Conservation (phyloP, 2,888 invertebrate species). For the Emmelina monodactyla region DNA sequence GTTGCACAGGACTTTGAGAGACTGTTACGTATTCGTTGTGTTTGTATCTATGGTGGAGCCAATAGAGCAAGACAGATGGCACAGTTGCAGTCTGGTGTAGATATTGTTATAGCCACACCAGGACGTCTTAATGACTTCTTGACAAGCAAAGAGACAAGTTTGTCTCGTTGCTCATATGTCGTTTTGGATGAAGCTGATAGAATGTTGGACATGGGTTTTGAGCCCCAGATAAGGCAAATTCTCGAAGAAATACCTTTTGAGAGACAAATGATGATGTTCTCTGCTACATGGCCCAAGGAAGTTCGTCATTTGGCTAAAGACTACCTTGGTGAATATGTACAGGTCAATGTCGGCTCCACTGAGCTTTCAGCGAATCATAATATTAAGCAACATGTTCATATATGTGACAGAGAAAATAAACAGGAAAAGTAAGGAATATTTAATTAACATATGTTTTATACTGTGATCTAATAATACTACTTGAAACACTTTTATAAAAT, state of each 20-base stretch:
- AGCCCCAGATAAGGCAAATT: slow-evolving; percentile 93
- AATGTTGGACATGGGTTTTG: slow-evolving; percentile 98
- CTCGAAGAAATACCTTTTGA: slow-evolving; percentile 90
- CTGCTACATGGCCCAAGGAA: slow-evolving; percentile 98
- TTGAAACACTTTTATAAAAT: background rate
- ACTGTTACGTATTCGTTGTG: slow-evolving; percentile 73
- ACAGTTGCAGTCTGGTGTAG: slow-evolving; percentile 74
- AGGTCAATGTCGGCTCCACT: slow-evolving; percentile 91
- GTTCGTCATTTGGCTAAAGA: slow-evolving; percentile 90
- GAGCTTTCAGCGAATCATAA: slow-evolving; percentile 89
- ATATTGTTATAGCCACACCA: slow-evolving; percentile 88
- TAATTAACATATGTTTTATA: slow-evolving; percentile 28
- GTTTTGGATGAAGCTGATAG: slow-evolving; percentile 91
- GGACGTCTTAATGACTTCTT: slow-evolving; percentile 87
- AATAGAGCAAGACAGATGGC: slow-evolving; percentile 72
- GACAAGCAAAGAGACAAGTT: slow-evolving; percentile 72
- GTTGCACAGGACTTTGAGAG: slow-evolving; percentile 81
- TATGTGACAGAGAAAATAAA: slow-evolving; percentile 83
- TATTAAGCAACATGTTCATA: slow-evolving; percentile 83
- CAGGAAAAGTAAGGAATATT: slow-evolving; percentile 48
- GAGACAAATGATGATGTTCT: slow-evolving; percentile 97
- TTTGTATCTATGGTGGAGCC: slow-evolving; percentile 89
- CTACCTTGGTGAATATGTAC: slow-evolving; percentile 87
- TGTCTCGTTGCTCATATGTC: slow-evolving; percentile 79
- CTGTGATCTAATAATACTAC: background rate